Base-by-base conservation (phyloP, 2,797 vertebrate genomes). In the Gymnopithys bicolor region DNA sequence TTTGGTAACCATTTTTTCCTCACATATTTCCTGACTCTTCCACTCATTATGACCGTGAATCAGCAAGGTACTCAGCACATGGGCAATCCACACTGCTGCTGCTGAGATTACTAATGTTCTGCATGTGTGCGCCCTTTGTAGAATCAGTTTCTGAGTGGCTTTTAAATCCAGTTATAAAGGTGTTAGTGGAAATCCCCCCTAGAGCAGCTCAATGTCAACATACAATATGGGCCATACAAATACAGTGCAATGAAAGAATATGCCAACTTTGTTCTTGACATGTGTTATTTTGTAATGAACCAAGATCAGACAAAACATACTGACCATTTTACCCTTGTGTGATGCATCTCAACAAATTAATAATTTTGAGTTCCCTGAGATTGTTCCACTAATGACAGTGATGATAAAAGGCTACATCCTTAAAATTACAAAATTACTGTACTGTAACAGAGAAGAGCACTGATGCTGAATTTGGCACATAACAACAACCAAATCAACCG, bases 1-100 rank as follows among this genome's bases (percentile, higher is more conserved):
- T 83, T 89, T 75, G 58, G 73, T 68, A 75, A 94, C 67, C 45
- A 56, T 41, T 78, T 86, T 92, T 92, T 51, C 41, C 48, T 84
- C 37, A 33, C 3, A 0, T 75, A 35, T 87, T 89, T 92, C 66
- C 76, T 66, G 62, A 33, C 28, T 93, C 53, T 87, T 91, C n/a
- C 45, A 62, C 21, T 70, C 49, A 19, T 55, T 83, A 25, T 59
- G 49, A 43, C 56, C 39, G 43, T 85, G 82, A 92, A 78, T 78
- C 62, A 75, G n/a, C 58, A 81, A 56, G 46, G 53, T 66, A 35
- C 41, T 74, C 82, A 37, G 49, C 56, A 81, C 35, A 9, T 8
- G 27, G 81, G 30, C 25, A 66, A 11, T 28, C 35, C 39, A 32
- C 49, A 9, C 27, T 17, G 15, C 25, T 78, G 48, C 62, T 88